Evolutionary conservation across 2,113 vertebrate genomes (phyloP).

Genomic region (Rhinoderma darwinii): DNA sequence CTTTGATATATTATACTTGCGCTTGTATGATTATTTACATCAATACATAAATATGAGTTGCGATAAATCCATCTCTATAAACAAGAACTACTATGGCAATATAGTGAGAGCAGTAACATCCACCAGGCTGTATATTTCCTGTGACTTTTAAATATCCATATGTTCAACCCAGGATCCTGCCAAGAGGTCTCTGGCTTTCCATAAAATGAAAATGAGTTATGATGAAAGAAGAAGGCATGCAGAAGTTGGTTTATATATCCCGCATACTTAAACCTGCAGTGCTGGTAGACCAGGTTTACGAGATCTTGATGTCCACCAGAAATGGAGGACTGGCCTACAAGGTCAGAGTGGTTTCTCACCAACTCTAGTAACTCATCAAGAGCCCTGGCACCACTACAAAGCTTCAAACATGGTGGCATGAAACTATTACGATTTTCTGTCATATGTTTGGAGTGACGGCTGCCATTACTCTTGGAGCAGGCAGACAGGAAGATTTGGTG

Average conservation of each 20-base stretch:
- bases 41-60: neutral
- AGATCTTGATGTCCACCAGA: too few relatives aligned
- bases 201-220: neutral
- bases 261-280: too few relatives aligned
- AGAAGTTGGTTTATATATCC: neutral
- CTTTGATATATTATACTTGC: neutral
- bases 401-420: too few relatives aligned
- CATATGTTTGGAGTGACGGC: too few relatives aligned
- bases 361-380: too few relatives aligned
- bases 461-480: too few relatives aligned
- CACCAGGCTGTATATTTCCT: neutral
- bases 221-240: neutral
- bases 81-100: neutral
- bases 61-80: neutral
- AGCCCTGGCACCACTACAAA: too few relatives aligned
- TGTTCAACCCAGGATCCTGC: neutral
- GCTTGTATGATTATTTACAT: neutral
- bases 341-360: too few relatives aligned
- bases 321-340: too few relatives aligned
- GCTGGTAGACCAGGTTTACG: too few relatives aligned
- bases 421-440: too few relatives aligned
- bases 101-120: neutral
- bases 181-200: neutral
- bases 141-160: neutral
- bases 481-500: too few relatives aligned